Evolutionary conservation across 2,888 invertebrate species (phyloP), one percentile per base, ranked within the genome.

Genomic region (Nomada flava): DNA sequence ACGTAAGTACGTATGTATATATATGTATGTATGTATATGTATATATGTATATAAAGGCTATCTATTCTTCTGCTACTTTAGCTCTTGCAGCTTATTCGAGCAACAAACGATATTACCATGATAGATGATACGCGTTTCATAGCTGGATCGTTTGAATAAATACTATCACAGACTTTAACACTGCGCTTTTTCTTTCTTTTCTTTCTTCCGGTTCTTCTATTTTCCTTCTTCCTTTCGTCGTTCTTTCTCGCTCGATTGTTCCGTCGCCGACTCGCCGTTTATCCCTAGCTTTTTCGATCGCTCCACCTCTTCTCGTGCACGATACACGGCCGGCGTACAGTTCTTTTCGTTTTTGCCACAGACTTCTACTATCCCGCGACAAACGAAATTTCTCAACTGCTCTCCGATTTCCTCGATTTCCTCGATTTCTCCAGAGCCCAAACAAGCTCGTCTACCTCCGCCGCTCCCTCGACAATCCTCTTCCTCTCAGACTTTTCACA

Each of bases 21-120:
- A 13, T 47, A 13, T 15, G 47, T 47, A 47, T 47, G 47, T 47
- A 47, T 47, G 15, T 47, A 47, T 47, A 93, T 93, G 92, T 89
- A 93, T 93, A 93, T 93, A 93, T 93, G 93, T 93, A 93, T 93
- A 92, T 91, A 92, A 93, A 93, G 91, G 90, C 91, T 92, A 92
- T 92, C 90, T 91, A 81, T 47, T 78, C 29, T 70, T 75, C 65
- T 74, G 69, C 63, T 74, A 26, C 63, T 75, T 72, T 53, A 60
- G 44, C 68, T 76, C 57, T 57, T 71, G 69, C 71, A 76, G 53
- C 69, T 52, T 68, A 55, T 44, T 42, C 67, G 29, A 70, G 72
- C 20, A 69, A 67, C 60, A 55, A 74, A 85, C 75, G 74, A 76
- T 71, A 64, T 73, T 60, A 36, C 53, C 15, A 60, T 76, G 75